Evolutionary conservation across 2,797 vertebrate genomes (phyloP), one percentile per base, ranked within the genome.

Genomic region (Lithobates pipiens): DNA sequence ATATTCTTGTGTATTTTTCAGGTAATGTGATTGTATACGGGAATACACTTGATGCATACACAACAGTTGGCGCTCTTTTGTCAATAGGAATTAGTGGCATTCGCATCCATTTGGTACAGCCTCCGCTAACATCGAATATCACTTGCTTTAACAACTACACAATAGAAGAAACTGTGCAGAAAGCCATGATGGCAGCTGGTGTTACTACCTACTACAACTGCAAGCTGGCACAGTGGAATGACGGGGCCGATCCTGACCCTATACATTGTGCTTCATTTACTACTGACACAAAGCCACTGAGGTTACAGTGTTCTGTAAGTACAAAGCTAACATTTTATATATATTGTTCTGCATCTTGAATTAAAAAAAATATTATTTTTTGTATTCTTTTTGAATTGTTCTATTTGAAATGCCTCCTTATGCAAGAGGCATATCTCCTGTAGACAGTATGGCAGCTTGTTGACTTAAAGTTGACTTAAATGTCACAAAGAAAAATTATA

Each of bases 1-100:
- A 44, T 27, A 18, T 68, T 68, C n/a, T 63, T 27, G 1, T 29
- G 11, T 89, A 86, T 61, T 15, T 72, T 88, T 76, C 89, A 99
- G 98, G 94, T 73, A 93, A 96, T 16, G 77, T 95, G 71, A 91
- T 99, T 74, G 93, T 99, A 83, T 99, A 97, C 5, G 98, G 98
- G 63, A 93, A 93, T 90, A 94, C 92, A 88, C 78, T 96, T 0
- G 97, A 99, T 21, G 90, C 91, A 80, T 98, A 95, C 91, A 97
- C 95, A 90, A 93, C 96, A 0, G 89, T 95, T 76, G 95, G 96
- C 91, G 85, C 91, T 1, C 91, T 99, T 81, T 92, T 99, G 32
- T 44, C 90, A 84, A 89, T 97, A 0, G 96, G 97, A 3, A 84
- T 98, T 9, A 86, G 0, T 0, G 97, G 97, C 0, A 44, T 80